Base-by-base conservation (phyloP, 2,888 invertebrate genomes). In the Eupelmus urozonus region DNA sequence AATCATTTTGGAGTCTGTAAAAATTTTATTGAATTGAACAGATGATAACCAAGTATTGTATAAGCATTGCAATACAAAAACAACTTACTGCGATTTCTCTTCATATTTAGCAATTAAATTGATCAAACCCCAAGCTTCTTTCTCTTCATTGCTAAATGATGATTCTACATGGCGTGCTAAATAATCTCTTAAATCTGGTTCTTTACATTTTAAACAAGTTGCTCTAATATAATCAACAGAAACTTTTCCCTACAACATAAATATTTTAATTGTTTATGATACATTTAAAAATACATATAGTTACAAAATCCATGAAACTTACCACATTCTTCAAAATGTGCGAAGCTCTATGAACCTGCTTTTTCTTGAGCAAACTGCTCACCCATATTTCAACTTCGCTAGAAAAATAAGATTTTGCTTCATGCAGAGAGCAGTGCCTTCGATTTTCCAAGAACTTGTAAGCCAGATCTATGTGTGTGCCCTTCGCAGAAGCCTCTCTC, bases 401-500 rank as follows among this genome's bases (percentile, higher is more conserved):
- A 60, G 81, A 81, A 72, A 87, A 88, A 81, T 85, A 88, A 74
- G 76, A 67, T 66, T 90, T 88, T 1, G 93, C 92, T 57, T 91
- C 92, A 23, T 90, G 86, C 75, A 91, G 88, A 80, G 88, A 90
- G 90, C 92, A 92, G 78, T 90, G 90, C 85, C 92, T 92, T 84
- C 92, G 91, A 55, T 88, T 87, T 82, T 92, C 91, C 23, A 94
- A 88, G 88, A 92, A 94, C 82, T 91, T 91, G 69, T 92, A 87
- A 53, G 93, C 93, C 73, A 94, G 87, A 45, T 90, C 89, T 60
- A 94, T 91, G 83, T 93, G 92, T 34, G 92, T 92, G 20, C 94
- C 94, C 86, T 94, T 94, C 0, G 93, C 92, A 40, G 93, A 94
- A 16, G 94, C 93, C 87, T 94, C 94, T 82, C 94, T 90, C 0